These are phyloP conservation scores for Brachionus paranguensis DNA, from an alignment of 1,140 invertebrate species.

Conservation along the genomic window DNA sequence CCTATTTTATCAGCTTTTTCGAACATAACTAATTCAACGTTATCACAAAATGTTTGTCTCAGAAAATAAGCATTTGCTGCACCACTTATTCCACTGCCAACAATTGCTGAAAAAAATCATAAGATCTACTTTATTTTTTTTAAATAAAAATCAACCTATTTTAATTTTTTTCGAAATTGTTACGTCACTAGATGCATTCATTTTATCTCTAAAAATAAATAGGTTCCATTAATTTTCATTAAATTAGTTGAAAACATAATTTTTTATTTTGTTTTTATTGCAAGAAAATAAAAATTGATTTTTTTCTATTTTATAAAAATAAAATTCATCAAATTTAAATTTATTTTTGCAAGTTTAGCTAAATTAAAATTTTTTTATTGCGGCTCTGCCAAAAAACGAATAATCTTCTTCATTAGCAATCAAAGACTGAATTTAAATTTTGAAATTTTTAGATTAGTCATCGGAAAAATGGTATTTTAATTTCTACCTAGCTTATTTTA, in stretches of 20 bases:
- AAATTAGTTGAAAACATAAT: neutral
- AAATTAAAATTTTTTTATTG: neutral
- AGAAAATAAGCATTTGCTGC: conserved; percentile 62
- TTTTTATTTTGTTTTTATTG: conserved; percentile 9
- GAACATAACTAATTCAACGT: conserved; percentile 57
- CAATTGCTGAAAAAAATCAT: conserved; percentile 1
- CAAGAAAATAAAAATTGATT: neutral
- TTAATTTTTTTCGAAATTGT: neutral
- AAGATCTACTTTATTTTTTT: neutral
- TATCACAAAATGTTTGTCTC: conserved; percentile 59
- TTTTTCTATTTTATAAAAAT: neutral
- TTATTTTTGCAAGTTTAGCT: neutral
- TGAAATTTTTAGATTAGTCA: neutral
- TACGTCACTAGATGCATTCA: neutral
- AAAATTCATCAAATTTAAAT: conserved; percentile 9
- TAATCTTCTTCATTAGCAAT: neutral
- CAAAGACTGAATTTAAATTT: neutral
- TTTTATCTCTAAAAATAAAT: neutral
- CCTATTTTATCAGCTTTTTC: conserved; percentile 59
- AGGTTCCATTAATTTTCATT: neutral
- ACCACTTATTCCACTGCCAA: conserved; percentile 60
- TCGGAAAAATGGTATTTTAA: neutral
- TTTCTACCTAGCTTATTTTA: neutral
- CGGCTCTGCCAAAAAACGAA: neutral
- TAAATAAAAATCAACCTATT: conserved; percentile 3